Conservation (phyloP, 2,113 vertebrate species). For the Puma concolor region DNA sequence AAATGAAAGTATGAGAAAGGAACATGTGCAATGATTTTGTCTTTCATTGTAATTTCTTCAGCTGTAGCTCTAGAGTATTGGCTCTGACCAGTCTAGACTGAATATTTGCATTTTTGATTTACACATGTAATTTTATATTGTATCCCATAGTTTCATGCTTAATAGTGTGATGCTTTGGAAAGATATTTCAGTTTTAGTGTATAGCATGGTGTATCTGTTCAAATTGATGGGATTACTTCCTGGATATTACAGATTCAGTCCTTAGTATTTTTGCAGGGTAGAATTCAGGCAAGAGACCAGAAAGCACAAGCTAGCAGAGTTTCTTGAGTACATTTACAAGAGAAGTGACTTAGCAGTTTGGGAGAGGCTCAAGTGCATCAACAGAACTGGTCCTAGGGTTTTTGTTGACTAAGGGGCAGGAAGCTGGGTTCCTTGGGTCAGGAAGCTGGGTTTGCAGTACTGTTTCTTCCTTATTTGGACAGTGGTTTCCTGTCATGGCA, state of each 20-base stretch:
- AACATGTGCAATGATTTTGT: neutral
- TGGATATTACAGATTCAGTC: neutral
- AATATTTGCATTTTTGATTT: constrained; percentile 29
- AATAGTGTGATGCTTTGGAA: neutral
- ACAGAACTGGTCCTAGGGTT: neutral
- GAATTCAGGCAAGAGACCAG: neutral
- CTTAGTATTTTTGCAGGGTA: neutral
- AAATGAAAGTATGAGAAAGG: neutral
- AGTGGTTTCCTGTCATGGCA: neutral
- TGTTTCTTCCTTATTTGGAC: neutral
- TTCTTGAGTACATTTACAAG: neutral
- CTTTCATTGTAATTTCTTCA: constrained; percentile 22
- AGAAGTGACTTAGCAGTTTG: neutral
- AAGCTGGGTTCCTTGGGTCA: neutral
- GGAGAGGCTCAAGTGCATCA: neutral
- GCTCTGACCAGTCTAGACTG: neutral
- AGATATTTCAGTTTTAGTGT: neutral
- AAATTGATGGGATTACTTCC: neutral
- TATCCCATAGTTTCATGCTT: neutral
- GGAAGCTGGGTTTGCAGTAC: neutral
- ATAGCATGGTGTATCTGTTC: neutral
- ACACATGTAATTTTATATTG: neutral
- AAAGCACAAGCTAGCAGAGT: neutral
- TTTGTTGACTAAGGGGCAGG: neutral
- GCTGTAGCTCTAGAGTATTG: neutral